Evolutionary conservation across 2,113 vertebrate genomes (phyloP).

Genomic region (Acanthochromis polyacanthus): DNA sequence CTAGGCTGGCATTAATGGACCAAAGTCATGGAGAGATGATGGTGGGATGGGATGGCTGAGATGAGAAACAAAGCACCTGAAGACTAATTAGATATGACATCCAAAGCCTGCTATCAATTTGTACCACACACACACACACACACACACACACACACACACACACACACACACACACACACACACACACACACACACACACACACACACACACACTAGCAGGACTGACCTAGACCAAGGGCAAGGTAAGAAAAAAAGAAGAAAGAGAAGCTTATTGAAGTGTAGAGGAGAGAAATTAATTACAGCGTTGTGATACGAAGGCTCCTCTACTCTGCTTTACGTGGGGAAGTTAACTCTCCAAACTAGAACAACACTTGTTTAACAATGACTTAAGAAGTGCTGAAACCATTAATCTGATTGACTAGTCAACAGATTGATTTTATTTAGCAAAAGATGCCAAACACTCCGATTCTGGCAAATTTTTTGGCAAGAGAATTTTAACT

Average conservation of each 20-base stretch:
- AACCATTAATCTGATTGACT: neutral
- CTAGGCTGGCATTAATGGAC: slow-evolving; percentile 52
- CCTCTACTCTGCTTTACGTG: neutral
- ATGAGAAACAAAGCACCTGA: slow-evolving; percentile 37
- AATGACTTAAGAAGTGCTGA: neutral
- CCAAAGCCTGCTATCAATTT: slow-evolving; percentile 73
- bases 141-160: neutral
- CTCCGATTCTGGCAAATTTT: too few relatives aligned
- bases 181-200: slow-evolving; percentile 6
- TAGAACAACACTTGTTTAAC: neutral
- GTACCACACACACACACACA: slow-evolving; percentile 21
- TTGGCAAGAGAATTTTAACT: too few relatives aligned
- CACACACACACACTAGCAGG: neutral
- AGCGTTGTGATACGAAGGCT: neutral
- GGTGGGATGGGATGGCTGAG: neutral
- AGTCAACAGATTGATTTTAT: neutral
- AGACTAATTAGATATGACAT: slow-evolving; percentile 77
- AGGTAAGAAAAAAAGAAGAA: slow-evolving; percentile 11
- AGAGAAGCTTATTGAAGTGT: slow-evolving; percentile 9
- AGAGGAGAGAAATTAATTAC: slow-evolving; percentile 11
- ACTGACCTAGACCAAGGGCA: slow-evolving; percentile 67
- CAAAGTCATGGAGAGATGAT: slow-evolving; percentile 43
- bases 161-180: slow-evolving; percentile 4
- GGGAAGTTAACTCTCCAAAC: slow-evolving; percentile 1
- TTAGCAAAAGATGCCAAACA: too few relatives aligned